A percentile compares a stretch with the other conserved stretches of the same genome.
These are phyloP conservation scores for Liparis tanakae DNA, from an alignment of 2,797 vertebrate species.

Conservation along the genomic window DNA sequence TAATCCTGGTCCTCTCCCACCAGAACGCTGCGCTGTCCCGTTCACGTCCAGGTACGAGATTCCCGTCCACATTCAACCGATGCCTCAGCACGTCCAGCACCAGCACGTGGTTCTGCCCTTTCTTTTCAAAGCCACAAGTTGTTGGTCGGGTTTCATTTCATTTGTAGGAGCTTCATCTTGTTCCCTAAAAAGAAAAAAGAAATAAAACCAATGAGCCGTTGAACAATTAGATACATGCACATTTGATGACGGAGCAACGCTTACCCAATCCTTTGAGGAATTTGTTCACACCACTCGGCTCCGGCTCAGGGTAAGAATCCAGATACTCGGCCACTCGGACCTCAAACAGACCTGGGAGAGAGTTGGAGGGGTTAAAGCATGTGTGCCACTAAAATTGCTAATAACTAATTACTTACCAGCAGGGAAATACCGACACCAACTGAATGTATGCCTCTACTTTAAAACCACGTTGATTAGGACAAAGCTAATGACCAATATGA, in stretches of 20 bases:
- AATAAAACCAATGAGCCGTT: conserved; percentile 27
- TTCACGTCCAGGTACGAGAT: conserved; percentile 12
- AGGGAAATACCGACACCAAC: too few species aligned
- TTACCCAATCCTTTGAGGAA: conserved; percentile 95
- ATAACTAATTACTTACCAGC: too few species aligned
- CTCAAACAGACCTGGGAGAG: conserved; percentile 91
- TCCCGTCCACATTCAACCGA: conserved; percentile 8
- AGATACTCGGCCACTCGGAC: conserved; percentile 90
- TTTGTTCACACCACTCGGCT: conserved; percentile 91
- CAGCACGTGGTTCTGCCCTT: conserved; percentile 30
- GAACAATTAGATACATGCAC: neutral
- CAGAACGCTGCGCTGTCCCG: neutral
- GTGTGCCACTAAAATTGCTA: neutral
- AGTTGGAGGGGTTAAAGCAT: neutral
- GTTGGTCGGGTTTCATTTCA: conserved; percentile 73
- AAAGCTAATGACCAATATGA: neutral
- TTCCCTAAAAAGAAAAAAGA: conserved; percentile 67
- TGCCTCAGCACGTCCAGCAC: conserved; percentile 46
- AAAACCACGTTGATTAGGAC: neutral
- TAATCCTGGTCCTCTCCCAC: conserved; percentile 5
- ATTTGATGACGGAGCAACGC: conserved; percentile 24
- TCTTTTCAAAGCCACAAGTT: conserved; percentile 4
- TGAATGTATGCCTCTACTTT: neutral
- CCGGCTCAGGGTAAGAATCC: conserved; percentile 87
- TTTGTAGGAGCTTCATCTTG: conserved; percentile 87